Evolutionary conservation across 2,797 vertebrate genomes (phyloP).

Genomic region (Scolopax rusticola): DNA sequence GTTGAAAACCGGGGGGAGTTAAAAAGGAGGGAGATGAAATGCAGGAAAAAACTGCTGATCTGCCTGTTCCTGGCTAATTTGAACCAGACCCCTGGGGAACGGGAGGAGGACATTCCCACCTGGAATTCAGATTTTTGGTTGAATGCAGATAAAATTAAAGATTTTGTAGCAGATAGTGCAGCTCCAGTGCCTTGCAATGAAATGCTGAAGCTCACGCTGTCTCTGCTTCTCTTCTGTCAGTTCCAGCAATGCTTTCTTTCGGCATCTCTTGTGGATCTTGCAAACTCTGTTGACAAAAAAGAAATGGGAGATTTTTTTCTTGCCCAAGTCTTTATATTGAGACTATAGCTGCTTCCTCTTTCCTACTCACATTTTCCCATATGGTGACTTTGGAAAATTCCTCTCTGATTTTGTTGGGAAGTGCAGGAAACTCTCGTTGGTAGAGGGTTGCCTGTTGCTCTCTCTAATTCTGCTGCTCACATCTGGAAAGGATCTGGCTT

Average conservation of each 20-base stretch:
- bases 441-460: slow-evolving; percentile 71
- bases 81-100: background rate
- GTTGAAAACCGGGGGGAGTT: slow-evolving; percentile 1
- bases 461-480: slow-evolving; percentile 75
- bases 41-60: background rate
- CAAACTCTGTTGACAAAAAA: slow-evolving; percentile 57
- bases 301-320: slow-evolving; percentile 39
- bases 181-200: background rate
- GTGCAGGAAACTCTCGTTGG: slow-evolving; percentile 77
- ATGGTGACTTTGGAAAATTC: slow-evolving; percentile 78
- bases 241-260: slow-evolving; percentile 41
- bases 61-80: background rate
- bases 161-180: background rate
- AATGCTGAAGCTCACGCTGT: background rate
- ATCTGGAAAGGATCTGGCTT: slow-evolving; percentile 89
- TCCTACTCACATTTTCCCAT: slow-evolving; percentile 73
- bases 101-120: background rate
- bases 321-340: slow-evolving; percentile 39
- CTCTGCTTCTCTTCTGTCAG: slow-evolving; percentile 11
- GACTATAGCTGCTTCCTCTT: slow-evolving; percentile 59
- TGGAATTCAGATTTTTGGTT: slow-evolving; percentile 10
- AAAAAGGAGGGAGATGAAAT: background rate
- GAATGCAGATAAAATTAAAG: background rate
- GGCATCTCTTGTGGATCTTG: background rate
- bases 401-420: slow-evolving; percentile 74